Evolutionary conservation across 2,888 invertebrate species (phyloP).

Genomic region (Corbicula japonica): DNA sequence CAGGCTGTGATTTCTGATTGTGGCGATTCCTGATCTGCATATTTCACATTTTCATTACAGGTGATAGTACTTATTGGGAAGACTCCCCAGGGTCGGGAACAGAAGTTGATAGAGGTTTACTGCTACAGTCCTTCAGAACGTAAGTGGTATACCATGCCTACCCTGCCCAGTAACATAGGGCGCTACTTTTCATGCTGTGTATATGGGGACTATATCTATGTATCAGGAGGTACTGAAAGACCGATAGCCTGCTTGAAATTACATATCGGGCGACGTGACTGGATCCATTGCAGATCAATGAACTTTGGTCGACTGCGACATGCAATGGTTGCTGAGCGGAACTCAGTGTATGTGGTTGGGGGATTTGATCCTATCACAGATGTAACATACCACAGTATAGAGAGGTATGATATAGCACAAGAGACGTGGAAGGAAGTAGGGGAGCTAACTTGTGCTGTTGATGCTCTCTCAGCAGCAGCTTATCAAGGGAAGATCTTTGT

Average conservation of each 20-base stretch:
- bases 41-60: slow-evolving; percentile 43
- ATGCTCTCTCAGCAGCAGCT: slow-evolving; percentile 63
- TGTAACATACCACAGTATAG: slow-evolving; percentile 64
- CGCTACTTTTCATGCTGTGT: slow-evolving; percentile 67
- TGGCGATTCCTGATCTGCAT: no score
- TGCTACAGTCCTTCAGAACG: slow-evolving; percentile 65
- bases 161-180: slow-evolving; percentile 63
- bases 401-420: slow-evolving; percentile 66
- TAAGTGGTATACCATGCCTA: slow-evolving; percentile 68
- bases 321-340: slow-evolving; percentile 64
- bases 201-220: slow-evolving; percentile 67
- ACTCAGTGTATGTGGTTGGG: slow-evolving; percentile 64
- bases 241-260: slow-evolving; percentile 66
- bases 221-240: slow-evolving; percentile 65
- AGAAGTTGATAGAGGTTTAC: slow-evolving; percentile 64
- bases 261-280: slow-evolving; percentile 61
- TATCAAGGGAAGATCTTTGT: slow-evolving; percentile 65
- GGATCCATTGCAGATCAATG: slow-evolving; percentile 70
- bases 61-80: slow-evolving; percentile 67
- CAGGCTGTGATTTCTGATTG: no score
- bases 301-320: slow-evolving; percentile 65
- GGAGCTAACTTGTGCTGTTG: slow-evolving; percentile 64
- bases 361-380: slow-evolving; percentile 67
- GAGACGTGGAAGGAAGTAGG: slow-evolving; percentile 68
- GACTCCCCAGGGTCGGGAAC: slow-evolving; percentile 66